A percentile compares a stretch with the other conserved stretches of the same genome.
These are phyloP conservation scores for Chrysemys picta DNA, from an alignment of 2,113 vertebrate genomes.

Conservation along the genomic window DNA sequence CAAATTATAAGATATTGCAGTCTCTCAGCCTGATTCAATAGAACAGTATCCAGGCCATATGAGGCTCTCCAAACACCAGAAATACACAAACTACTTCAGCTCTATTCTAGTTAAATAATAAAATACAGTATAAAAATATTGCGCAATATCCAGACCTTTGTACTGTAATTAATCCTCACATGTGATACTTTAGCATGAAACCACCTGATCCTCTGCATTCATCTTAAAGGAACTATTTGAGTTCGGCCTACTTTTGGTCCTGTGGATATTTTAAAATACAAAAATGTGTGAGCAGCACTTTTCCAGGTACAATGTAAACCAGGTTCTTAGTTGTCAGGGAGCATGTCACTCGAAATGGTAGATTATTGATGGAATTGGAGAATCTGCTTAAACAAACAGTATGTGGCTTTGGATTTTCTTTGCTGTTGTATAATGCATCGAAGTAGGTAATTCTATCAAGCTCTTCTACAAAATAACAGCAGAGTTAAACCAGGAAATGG, in stretches of 20 bases:
- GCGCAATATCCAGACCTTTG: not conserved
- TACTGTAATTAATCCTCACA: conserved; percentile 28
- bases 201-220: not conserved
- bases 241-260: conserved; percentile 21
- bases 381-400: conserved; percentile 66
- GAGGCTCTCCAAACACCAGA: not conserved
- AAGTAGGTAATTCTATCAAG: conserved; percentile 28
- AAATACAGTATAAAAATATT: not conserved
- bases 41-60: not conserved
- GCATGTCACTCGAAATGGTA: conserved; percentile 61
- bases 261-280: conserved; percentile 51
- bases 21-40: not conserved
- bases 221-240: conserved; percentile 20
- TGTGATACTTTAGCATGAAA: not conserved
- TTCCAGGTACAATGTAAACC: conserved; percentile 55
- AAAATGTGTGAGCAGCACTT: conserved; percentile 53
- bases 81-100: not conserved
- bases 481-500: conserved; percentile 56
- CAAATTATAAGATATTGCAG: not conserved
- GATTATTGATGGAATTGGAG: conserved; percentile 47
- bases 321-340: conserved; percentile 65
- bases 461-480: conserved; percentile 20
- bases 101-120: not conserved
- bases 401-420: conserved; percentile 39
- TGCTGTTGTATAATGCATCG: not conserved